Conservation (phyloP, 1,140 invertebrate genomes). For the Tribolium castaneum region DNA sequence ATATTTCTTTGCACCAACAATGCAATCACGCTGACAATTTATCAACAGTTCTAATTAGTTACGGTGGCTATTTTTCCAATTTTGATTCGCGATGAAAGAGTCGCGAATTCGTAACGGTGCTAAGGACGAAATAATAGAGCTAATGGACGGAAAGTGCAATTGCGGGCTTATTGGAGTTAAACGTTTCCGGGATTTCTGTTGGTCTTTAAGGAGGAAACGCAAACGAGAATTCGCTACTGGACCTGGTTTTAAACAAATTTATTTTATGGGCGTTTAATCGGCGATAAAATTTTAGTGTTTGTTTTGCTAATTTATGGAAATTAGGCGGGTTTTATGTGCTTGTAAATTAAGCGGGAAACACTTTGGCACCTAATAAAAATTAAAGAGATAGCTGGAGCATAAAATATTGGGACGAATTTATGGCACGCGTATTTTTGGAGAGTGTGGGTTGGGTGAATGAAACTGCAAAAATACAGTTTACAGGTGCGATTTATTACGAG, state of each 20-base stretch:
- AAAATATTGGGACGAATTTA: neutral
- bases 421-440: neutral
- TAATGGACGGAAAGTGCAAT: conserved; percentile 48
- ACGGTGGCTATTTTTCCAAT: neutral
- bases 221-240: neutral
- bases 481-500: neutral
- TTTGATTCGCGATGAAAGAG: neutral
- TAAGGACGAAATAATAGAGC: conserved; percentile 42
- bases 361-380: neutral
- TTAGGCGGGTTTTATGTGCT: neutral
- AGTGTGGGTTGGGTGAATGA: too few species aligned
- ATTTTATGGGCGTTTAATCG: conserved; percentile 1
- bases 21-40: neutral
- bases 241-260: neutral
- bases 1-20: neutral
- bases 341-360: neutral
- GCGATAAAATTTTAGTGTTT: conserved; percentile 26
- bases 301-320: conserved; percentile 17
- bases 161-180: conserved; percentile 42
- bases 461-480: too few species aligned
- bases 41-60: neutral
- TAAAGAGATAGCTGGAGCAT: neutral
- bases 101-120: neutral
- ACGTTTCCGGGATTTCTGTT: conserved; percentile 36
- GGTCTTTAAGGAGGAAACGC: neutral